A percentile compares a stretch with the other conserved stretches of the same genome.
Evolutionary conservation across 2,113 vertebrate genomes (phyloP).

Genomic region (Bothrops jararaca): DNA sequence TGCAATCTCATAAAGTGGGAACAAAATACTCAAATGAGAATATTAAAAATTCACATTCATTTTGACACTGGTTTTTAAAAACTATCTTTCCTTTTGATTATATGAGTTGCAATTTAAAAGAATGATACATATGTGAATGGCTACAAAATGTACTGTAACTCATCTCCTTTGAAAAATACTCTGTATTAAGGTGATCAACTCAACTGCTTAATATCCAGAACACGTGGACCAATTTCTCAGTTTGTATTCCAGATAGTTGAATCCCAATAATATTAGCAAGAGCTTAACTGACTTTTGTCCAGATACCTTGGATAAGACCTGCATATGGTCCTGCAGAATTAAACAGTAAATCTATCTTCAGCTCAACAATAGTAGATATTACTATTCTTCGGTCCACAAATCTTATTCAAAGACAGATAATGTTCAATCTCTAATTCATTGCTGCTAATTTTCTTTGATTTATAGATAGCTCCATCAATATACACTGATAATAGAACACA

Average conservation of each 20-base stretch:
- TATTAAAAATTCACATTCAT: constrained; percentile 39
- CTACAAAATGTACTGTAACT: constrained; percentile 27
- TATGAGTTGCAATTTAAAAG: constrained; percentile 50
- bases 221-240: neutral
- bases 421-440: neutral
- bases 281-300: neutral
- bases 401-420: neutral
- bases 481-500: neutral
- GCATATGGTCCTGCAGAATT: neutral
- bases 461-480: neutral
- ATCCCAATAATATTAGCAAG: neutral
- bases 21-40: constrained; percentile 41
- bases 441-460: neutral
- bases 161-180: neutral
- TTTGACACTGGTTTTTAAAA: constrained; percentile 35
- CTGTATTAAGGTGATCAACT: neutral
- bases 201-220: neutral
- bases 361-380: neutral
- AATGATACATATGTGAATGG: constrained; percentile 53
- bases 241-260: neutral
- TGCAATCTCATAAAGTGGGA: constrained; percentile 34
- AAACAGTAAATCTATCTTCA: neutral
- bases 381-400: neutral
- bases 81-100: constrained; percentile 45
- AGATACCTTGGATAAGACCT: neutral